Evolutionary conservation across 2,113 vertebrate species (phyloP).

Genomic region (Colinus virginianus): DNA sequence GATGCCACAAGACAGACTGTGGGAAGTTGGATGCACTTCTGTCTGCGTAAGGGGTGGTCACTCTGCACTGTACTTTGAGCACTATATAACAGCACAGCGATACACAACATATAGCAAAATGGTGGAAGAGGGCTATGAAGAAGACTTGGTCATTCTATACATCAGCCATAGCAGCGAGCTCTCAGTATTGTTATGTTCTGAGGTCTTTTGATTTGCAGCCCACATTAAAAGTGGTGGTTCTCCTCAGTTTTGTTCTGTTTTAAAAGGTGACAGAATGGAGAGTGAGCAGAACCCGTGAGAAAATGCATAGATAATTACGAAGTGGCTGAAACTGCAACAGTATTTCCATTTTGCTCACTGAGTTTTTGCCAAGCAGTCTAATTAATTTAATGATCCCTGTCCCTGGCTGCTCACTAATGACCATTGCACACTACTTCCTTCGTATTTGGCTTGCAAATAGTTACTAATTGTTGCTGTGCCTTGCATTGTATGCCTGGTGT

Average conservation of each 20-base stretch:
- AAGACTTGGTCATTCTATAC: not conserved
- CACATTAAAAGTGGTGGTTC: not conserved
- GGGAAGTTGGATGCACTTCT: rapidly evolving
- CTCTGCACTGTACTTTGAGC: not conserved
- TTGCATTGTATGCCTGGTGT: conserved; percentile 43
- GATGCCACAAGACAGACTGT: not conserved
- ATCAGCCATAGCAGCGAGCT: not conserved
- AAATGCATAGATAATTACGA: not conserved
- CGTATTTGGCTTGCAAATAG: conserved; percentile 36
- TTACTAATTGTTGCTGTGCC: conserved; percentile 44
- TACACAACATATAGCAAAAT: not conserved
- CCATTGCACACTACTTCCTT: not conserved
- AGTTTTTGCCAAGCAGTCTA: conserved; percentile 21
- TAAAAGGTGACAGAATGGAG: not conserved
- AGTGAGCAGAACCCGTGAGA: not conserved
- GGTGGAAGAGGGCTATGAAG: not conserved
- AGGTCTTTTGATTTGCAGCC: not conserved
- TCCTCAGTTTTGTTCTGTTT: not conserved
- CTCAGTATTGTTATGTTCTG: not conserved
- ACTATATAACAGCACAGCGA: not conserved
- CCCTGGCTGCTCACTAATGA: conserved; percentile 30
- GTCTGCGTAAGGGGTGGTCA: not conserved
- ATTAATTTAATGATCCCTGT: conserved; percentile 46
- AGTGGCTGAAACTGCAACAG: not conserved
- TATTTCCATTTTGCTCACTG: conserved; percentile 9